Base-by-base conservation (phyloP, 2,113 vertebrate species). In the Grammomys dolichurus region DNA sequence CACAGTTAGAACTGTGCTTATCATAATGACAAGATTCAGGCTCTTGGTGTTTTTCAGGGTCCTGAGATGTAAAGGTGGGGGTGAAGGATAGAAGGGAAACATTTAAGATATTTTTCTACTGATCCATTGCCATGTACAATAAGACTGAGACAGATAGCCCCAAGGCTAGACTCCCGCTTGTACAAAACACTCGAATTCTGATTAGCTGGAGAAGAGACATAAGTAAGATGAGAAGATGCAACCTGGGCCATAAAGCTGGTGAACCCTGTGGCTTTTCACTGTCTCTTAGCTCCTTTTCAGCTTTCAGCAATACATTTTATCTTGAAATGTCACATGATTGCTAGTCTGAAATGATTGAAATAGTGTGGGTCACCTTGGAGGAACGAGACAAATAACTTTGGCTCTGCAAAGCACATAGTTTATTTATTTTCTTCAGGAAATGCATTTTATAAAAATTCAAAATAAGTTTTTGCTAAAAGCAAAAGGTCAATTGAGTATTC, bases 391-490 rank as follows among this genome's bases (percentile, higher is more conserved):
- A 80, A 95, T 73, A 67, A 93, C 51, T 69, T 84, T 33, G 76
- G 48, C 20, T 78, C 73, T 87, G 20, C 69, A 87, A 93, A 94
- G 14, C 5, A 20, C 10, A 3, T 69, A 31, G 20, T 88, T 87
- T 40, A 73, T 77, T 91, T 91, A 84, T 73, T 93, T 91, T 56
- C 81, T 92, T 94, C 70, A 78, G 87, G n/a, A 72, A 48, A 17
- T 33, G 3, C 31, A 87, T 51, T 87, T 51, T 69, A 65, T 22
- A 87, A 51, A 51, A 12, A 69, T 69, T n/a, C 56, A 88, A 94
- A 93, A 85, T 80, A 26, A 96, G 24, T 93, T 80, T 60, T 51
- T 95, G 33, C 75, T 75, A 70, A 96, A 94, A 94, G 76, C 51
- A 72, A 58, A 97, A 93, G 67, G 36, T 93, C 82, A 54, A 70